Evolutionary conservation across 1,140 invertebrate species (phyloP).

Genomic region (Drosophila sturtevanti): DNA sequence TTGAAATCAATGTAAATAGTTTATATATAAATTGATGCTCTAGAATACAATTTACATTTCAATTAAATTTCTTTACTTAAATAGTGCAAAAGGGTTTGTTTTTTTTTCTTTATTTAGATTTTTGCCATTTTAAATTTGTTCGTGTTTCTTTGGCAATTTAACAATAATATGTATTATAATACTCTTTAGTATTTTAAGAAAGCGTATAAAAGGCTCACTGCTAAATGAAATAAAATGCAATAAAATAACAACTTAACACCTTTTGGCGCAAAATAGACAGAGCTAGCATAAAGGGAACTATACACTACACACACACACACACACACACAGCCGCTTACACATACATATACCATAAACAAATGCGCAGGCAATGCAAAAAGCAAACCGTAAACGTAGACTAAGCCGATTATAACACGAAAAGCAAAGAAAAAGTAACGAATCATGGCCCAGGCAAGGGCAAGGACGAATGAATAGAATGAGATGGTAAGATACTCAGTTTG

Average conservation of each 20-base stretch:
- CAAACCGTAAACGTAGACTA: conserved; percentile 79
- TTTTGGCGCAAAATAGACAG: conserved; percentile 55
- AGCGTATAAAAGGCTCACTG: conserved; percentile 31
- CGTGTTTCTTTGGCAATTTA: conserved; percentile 46
- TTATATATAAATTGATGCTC: not conserved
- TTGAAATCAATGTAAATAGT: too few species aligned
- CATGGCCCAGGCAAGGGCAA: not conserved
- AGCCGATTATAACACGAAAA: conserved; percentile 76
- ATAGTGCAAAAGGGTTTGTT: too few species aligned
- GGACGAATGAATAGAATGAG: not conserved
- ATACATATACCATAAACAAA: conserved; percentile 44
- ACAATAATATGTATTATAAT: conserved; percentile 61
- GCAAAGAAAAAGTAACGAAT: conserved; percentile 56
- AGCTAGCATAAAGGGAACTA: conserved; percentile 52
- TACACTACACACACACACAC: not conserved
- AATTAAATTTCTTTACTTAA: too few species aligned
- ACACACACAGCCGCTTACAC: not conserved
- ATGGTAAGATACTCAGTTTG: conserved; percentile 9
- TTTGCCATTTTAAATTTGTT: not conserved
- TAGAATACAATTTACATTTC: too few species aligned
- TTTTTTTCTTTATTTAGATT: not conserved
- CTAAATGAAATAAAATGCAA: conserved; percentile 63
- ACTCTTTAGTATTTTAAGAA: conserved; percentile 34
- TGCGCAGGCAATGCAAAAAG: conserved; percentile 76
- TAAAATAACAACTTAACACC: conserved; percentile 66